phyloP scores from a whole-genome alignment of 2,797 vertebrate species.

The Notolepis coatsorum region DNA sequence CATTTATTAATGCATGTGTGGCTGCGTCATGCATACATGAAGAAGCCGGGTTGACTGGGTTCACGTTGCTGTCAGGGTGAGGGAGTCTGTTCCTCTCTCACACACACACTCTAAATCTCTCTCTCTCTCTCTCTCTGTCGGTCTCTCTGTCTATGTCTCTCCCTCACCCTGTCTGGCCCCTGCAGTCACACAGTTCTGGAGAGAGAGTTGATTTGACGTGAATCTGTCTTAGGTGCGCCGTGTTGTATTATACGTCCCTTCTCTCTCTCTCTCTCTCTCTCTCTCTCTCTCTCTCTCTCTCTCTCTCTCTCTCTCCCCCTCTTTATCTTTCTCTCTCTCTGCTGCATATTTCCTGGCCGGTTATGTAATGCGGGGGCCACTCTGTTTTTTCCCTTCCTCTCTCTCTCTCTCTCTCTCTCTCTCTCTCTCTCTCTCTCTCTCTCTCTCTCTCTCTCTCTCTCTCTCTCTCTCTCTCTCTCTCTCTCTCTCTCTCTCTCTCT shows the following conservation, averaged over 20 bases:
- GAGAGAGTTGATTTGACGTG: constrained; percentile 59
- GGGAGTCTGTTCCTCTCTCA: background rate
- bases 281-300: background rate
- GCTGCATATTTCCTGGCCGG: constrained; percentile 69
- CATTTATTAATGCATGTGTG: constrained; percentile 63
- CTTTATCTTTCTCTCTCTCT: constrained; percentile 4
- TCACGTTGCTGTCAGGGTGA: constrained; percentile 31
- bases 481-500: background rate
- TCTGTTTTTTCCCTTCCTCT: constrained; percentile 38
- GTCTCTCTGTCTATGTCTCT: background rate
- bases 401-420: constrained; percentile 30
- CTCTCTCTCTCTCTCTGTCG: constrained; percentile 8
- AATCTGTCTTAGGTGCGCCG: constrained; percentile 60
- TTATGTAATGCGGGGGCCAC: constrained; percentile 64
- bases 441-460: constrained; percentile 16
- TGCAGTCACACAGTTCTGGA: constrained; percentile 12
- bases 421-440: background rate
- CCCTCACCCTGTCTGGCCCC: constrained; percentile 52
- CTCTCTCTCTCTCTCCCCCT: background rate
- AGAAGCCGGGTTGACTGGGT: constrained; percentile 55
- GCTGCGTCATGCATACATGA: constrained; percentile 38
- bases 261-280: background rate
- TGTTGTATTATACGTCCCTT: constrained; percentile 16
- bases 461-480: constrained; percentile 29
- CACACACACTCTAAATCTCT: too few relatives aligned